Evolutionary conservation across 2,888 invertebrate genomes (phyloP).

Genomic region (Meloe dianella): DNA sequence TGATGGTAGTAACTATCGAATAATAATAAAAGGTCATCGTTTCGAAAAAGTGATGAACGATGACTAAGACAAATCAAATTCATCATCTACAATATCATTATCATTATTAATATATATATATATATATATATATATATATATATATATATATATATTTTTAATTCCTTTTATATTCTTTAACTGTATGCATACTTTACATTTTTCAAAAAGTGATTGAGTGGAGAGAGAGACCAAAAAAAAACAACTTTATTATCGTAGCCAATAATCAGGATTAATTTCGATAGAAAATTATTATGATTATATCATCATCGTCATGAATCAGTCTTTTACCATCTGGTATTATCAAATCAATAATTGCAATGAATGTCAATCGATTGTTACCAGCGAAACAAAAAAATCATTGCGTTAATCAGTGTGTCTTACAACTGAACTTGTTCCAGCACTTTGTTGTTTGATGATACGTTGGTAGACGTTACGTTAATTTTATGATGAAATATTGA

Average conservation of each 20-base stretch:
- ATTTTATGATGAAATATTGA: too few relatives aligned
- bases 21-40: constrained; percentile 13
- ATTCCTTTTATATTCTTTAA: too few relatives aligned
- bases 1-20: constrained; percentile 2
- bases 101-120: too few relatives aligned
- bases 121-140: too few relatives aligned
- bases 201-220: neutral
- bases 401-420: too few relatives aligned
- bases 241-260: neutral
- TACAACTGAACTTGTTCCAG: too few relatives aligned
- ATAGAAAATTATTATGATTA: neutral
- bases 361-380: neutral
- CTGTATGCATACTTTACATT: neutral
- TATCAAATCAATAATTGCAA: neutral
- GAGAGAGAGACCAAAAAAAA: too few relatives aligned
- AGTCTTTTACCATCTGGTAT: neutral
- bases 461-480: too few relatives aligned
- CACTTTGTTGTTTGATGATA: too few relatives aligned
- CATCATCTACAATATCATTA: constrained; percentile 2
- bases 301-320: neutral
- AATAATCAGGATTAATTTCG: neutral
- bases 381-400: too few relatives aligned
- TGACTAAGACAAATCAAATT: constrained; percentile 41
- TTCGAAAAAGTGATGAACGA: constrained; percentile 36
- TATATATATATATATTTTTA: too few relatives aligned